Evolutionary conservation across 1,140 invertebrate genomes (phyloP).

Genomic region (Lordiphosa mommai): DNA sequence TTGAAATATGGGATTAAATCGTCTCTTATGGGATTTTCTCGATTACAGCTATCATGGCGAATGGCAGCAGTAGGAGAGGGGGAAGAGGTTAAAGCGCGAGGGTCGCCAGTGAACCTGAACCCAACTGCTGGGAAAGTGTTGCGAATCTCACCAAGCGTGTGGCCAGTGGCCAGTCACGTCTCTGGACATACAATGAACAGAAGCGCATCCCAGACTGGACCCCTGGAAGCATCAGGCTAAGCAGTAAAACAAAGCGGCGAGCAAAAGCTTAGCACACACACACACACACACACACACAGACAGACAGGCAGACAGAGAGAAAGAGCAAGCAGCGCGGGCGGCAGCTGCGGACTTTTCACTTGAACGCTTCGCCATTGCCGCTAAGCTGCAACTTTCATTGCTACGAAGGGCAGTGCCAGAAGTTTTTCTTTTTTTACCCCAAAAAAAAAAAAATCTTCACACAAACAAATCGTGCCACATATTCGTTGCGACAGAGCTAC

Average conservation of each 20-base stretch:
- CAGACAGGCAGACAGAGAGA: not conserved
- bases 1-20: constrained; percentile 79
- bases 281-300: constrained; percentile 5
- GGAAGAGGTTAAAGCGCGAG: constrained; percentile 18
- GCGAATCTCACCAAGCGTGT: constrained; percentile 54
- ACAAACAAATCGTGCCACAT: constrained; percentile 62
- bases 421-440: constrained; percentile 11
- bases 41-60: constrained; percentile 74
- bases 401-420: constrained; percentile 26
- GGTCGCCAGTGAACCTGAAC: constrained; percentile 69
- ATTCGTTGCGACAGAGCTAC: constrained; percentile 30
- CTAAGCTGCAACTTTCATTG: constrained; percentile 50
- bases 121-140: constrained; percentile 37
- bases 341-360: constrained; percentile 51
- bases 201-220: constrained; percentile 14
- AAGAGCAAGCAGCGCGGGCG: constrained; percentile 34
- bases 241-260: constrained; percentile 67
- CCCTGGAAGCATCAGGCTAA: constrained; percentile 28
- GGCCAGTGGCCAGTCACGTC: constrained; percentile 61
- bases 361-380: constrained; percentile 28
- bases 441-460: constrained; percentile 21
- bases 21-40: constrained; percentile 77
- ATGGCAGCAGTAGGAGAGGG: constrained; percentile 16
- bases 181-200: constrained; percentile 25
- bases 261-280: constrained; percentile 52